Base-by-base conservation (phyloP, 2,113 vertebrate genomes). In the Motacilla alba region DNA sequence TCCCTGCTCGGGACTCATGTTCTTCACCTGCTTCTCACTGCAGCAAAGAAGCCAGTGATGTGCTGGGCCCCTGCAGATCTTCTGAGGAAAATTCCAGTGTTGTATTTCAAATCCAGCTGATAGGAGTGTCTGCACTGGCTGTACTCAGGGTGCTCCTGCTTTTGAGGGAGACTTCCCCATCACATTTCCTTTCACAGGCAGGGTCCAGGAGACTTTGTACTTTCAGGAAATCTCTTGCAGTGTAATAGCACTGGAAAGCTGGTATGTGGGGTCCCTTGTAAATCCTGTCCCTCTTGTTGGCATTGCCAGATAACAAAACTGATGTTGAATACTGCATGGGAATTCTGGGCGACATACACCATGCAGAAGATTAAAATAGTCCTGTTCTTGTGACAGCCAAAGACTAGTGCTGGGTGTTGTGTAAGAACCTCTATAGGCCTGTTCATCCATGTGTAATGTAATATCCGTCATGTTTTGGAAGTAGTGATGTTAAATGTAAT, bases 241-340 rank as follows among this genome's bases (percentile, higher is more conserved):
- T 10, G 7, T 43, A 53, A 6, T 23, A 55, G 13, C 26, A 16
- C 15, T 5, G 10, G 35, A n/a, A 12, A 56, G 23, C 12, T 93
- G 58, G 4, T 33, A 1, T 7, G 6, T 1, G 4, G 23, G 6
- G 23, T 75, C 26, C 15, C 41, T 58, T 66, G 37, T 44, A 16
- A 11, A 10, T 89, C 41, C 12, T 20, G 6, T 6, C 14, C 23
- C 44, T 22, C 15, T 6, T 35, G 16, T 64, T 56, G 58, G 27
- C 41, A 26, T 13, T 81, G 30, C 23, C 33, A 15, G 35, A 37
- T 79, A 23, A 44, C 18, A 41, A 30, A 78, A 60, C 28, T 41
- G 28, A 20, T 58, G 11, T 26, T 49, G 53, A 39, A 7, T 58
- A 26, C 43, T 0, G 0, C 1, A 1, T 67, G 44, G 33, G 53